Percentiles rank a stretch among this genome's conserved stretches.
Conservation (phyloP, 2,797 vertebrate genomes). For the Graptemys geographica region DNA sequence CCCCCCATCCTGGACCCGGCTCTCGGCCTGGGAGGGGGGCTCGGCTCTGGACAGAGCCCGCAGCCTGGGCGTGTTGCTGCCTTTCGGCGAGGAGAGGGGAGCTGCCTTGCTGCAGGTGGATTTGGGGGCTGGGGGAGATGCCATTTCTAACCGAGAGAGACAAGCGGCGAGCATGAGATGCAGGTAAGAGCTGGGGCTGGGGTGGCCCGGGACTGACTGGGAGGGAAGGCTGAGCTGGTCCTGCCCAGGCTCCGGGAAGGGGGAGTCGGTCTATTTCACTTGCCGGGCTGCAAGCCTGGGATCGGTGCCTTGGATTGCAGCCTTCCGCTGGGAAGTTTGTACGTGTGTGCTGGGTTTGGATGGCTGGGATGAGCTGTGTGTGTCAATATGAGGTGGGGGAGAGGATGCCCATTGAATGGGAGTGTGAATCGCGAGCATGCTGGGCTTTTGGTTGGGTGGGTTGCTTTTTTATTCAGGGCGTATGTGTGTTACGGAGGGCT, state of each 20-base stretch:
- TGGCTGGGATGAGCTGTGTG: neutral
- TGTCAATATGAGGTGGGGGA: neutral
- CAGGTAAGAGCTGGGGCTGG: slow-evolving; percentile 67
- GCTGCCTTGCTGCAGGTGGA: slow-evolving; percentile 64
- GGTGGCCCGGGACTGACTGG: neutral
- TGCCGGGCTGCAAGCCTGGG: neutral
- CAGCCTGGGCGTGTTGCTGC: slow-evolving; percentile 31
- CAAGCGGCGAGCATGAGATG: slow-evolving; percentile 77
- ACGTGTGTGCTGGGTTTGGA: neutral
- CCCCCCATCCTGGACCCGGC: neutral
- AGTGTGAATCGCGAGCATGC: neutral
- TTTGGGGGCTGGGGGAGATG: slow-evolving; percentile 70
- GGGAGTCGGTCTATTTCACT: neutral
- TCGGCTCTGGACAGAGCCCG: slow-evolving; percentile 7
- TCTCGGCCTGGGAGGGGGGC: neutral
- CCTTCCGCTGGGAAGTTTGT: neutral
- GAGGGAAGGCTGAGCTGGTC: neutral
- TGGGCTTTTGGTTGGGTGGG: neutral
- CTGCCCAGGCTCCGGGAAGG: neutral
- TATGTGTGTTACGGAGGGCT: neutral
- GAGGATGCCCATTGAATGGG: no score
- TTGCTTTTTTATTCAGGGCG: neutral
- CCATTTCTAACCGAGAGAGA: slow-evolving; percentile 72
- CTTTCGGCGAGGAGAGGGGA: slow-evolving; percentile 66
- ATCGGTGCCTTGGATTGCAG: no score